Base-by-base conservation (phyloP, 2,888 invertebrate species). In the Listrodromus nycthemerus region DNA sequence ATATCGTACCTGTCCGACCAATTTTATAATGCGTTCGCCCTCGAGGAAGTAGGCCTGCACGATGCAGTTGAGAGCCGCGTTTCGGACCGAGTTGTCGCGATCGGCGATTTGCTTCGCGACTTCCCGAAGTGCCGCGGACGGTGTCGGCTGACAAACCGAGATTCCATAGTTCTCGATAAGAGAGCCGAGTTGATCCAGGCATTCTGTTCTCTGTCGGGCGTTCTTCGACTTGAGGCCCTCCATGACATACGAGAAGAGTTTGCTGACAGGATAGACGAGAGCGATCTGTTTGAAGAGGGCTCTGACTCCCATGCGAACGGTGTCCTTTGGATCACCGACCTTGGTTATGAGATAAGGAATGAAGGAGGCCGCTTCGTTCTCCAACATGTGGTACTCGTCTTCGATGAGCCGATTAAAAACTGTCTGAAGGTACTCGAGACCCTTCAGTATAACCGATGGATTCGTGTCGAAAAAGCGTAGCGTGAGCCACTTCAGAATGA, bases 391-490 rank as follows among this genome's bases (percentile, higher is more conserved):
- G 92, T 99, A 98, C 84, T 97, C 96, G 84, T 95, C 95, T 55
- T 97, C 96, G 66, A 96, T 96, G 41, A 99, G 95, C 91, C 96
- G 95, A 85, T 95, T 95, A 93, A 99, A 98, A 80, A 98, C 97
- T 21, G 95, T 94, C 85, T 96, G 96, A 13, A 99, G 94, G 93
- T 98, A 99, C 92, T 99, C 99, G 88, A 99, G 94, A n/a, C 97
- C 98, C 94, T 98, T 98, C 89, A 99, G 95, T 83, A 99, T 95
- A 50, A 99, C 99, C 19, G 98, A 98, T 10, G 99, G 99, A 94
- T 99, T 99, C 30, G 99, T 99, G 94, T 99, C 99, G 91, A 99
- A 99, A 94, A 99, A 99, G 83, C 99, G 95, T 66, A 99, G 94
- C 0, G 99, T 99, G 88, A 99, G 93, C 99, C 99, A 99, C 93